Base-by-base conservation (phyloP, 2,888 invertebrate species). In the Epinotia ramella region DNA sequence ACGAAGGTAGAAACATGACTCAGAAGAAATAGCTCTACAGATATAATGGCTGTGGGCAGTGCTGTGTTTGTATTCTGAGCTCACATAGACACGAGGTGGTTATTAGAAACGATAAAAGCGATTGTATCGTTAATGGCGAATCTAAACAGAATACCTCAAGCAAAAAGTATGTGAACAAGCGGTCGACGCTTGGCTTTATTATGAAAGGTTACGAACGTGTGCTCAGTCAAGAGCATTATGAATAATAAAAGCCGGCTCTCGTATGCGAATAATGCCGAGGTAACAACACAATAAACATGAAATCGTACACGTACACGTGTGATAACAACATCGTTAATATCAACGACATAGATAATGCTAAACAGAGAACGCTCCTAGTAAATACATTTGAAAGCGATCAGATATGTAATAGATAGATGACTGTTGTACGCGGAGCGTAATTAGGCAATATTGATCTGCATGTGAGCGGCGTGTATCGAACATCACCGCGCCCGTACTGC, bases 401-500 rank as follows among this genome's bases (percentile, higher is more conserved):
- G 60, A 66, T 71, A 75, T 79, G 73, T 67, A 63, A 74, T 76
- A 72, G 70, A 68, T 73, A 68, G 70, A 68, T 73, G 67, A 65
- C 60, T 75, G 78, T 77, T 49, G 71, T 72, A 56, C 56, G 28
- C 56, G 66, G 18, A 68, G 73, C 64, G 65, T 88, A 91, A 86
- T 90, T 89, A 87, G 88, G 84, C 83, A 84, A 85, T 92, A 92
- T 93, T 89, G 92, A 92, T 91, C 89, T 87, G 80, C 84, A 82
- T 82, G 85, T 81, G 81, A 76, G 78, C 78, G 79, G 81, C 81
- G 81, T 79, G 81, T 80, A 80, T 78, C 79, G 83, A 85, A 85
- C 86, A 90, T 87, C 89, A 92, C 91, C 91, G 91, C 85, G 84
- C 90, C 87, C 89, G 90, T 88, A 88, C 85, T 86, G 87, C 87